Evolutionary conservation across 2,888 invertebrate species (phyloP).

Genomic region (Itoplectis maculator): DNA sequence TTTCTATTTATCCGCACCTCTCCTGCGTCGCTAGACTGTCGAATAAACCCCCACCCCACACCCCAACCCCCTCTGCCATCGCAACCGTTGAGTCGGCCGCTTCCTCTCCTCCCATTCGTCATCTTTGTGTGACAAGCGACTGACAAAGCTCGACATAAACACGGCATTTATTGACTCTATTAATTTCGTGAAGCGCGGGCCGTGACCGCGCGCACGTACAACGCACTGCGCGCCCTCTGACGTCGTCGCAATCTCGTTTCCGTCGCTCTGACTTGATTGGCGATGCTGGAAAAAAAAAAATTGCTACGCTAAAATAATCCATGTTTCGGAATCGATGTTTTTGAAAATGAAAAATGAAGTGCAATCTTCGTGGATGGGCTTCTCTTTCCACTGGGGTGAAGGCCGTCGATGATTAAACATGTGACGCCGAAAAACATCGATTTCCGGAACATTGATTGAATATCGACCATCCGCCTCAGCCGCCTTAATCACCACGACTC

Average conservation of each 20-base stretch:
- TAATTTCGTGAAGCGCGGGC: not conserved
- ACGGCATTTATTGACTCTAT: not conserved
- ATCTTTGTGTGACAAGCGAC: not conserved
- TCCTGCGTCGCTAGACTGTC: slow-evolving; percentile 12
- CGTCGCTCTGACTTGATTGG: not conserved
- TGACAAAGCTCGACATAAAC: slow-evolving; percentile 10
- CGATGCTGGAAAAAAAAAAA: too few species aligned
- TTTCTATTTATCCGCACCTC: slow-evolving; percentile 66
- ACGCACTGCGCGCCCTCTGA: not conserved
- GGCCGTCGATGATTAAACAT: too few species aligned
- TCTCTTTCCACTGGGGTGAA: too few species aligned
- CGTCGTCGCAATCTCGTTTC: not conserved
- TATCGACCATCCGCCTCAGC: too few species aligned
- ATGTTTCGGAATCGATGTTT: too few species aligned
- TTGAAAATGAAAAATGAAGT: too few species aligned
- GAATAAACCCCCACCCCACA: not conserved
- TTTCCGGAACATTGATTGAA: too few species aligned
- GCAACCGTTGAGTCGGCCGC: too few species aligned
- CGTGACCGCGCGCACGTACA: slow-evolving; percentile 14
- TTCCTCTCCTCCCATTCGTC: not conserved
- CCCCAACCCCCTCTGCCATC: too few species aligned
- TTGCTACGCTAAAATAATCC: too few species aligned
- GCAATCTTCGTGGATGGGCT: too few species aligned
- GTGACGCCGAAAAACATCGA: too few species aligned
- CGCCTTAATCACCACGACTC: not conserved